phyloP scores from a whole-genome alignment of 1,140 invertebrate species.

The Bombus sibiricus region DNA sequence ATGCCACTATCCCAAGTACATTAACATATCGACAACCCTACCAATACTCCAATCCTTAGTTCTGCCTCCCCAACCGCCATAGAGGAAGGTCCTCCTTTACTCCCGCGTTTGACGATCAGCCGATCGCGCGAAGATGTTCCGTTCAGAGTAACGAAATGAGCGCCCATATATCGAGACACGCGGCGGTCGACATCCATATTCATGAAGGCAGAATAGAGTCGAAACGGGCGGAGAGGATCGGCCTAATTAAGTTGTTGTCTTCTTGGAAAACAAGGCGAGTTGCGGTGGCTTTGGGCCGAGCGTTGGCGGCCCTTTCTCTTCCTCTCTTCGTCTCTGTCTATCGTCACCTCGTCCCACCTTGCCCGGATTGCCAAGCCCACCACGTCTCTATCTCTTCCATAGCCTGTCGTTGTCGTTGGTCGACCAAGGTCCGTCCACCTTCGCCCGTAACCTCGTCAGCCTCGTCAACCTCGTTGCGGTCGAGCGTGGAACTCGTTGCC shows the following conservation, averaged over 20 bases:
- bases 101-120: slow-evolving; percentile 31
- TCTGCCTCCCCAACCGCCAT: not conserved
- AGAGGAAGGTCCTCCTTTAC: not conserved
- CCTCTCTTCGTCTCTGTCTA: slow-evolving; percentile 51
- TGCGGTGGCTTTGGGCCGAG: slow-evolving; percentile 70
- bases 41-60: not conserved
- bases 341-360: slow-evolving; percentile 58
- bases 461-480: slow-evolving; percentile 64
- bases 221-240: slow-evolving; percentile 77
- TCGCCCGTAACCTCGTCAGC: slow-evolving; percentile 69
- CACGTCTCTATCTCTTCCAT: slow-evolving; percentile 6
- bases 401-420: not conserved
- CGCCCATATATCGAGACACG: slow-evolving; percentile 62
- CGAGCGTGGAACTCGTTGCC: slow-evolving; percentile 65
- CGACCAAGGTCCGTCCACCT: slow-evolving; percentile 45
- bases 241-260: slow-evolving; percentile 82
- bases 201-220: slow-evolving; percentile 73
- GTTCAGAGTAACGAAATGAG: slow-evolving; percentile 46
- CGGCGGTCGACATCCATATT: slow-evolving; percentile 75
- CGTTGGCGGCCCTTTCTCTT: slow-evolving; percentile 40
- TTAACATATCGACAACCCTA: not conserved
- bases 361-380: not conserved
- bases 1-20: not conserved
- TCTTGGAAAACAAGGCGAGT: slow-evolving; percentile 78
- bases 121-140: slow-evolving; percentile 54